Base-by-base conservation (phyloP, 1,140 invertebrate genomes). In the Trachymyrmex septentrionalis region DNA sequence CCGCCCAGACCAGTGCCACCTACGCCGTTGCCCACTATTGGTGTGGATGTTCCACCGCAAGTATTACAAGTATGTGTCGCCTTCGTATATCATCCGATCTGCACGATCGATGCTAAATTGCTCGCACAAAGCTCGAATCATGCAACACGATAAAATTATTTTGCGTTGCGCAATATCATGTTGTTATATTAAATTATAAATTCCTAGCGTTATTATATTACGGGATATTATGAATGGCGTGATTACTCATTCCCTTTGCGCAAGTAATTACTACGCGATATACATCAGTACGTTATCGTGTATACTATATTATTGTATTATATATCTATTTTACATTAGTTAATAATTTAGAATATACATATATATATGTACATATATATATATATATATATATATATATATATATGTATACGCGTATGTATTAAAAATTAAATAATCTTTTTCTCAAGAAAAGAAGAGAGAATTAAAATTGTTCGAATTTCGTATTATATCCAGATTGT, bases 1-100 rank as follows among this genome's bases (percentile, higher is more conserved):
- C 95, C 96, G 84, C 93, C 95, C 93, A 92, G 93, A 85, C 91
- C 95, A 86, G 94, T 96, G 91, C 95, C 96, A 88, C 94, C 96
- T 16, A 94, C 96, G 6, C 96, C 96, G 27, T 86, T 97, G 34
- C 95, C 96, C 61, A 96, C 95, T 44, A 96, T 97, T 73, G 96
- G 96, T 61, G 96, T 97, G 55, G 97, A 98, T 92, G 96, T 98
- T 64, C 97, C 97, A 69, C 96, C 97, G 53, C 97, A 98, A 96
- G 97, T 98, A 75, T 95, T 98, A 76, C 97, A 98, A 96, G 97
- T 97, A 94, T 92, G 92, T 91, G 91, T n/a, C 24, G 38, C 55
- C 21, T 55, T 55, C 48, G 27, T 66, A 21, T 30, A 21, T 59
- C 24, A 69, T 57, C n/a, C 21, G 53, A 82, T 82, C 57, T 50